phyloP scores from a whole-genome alignment of 2,888 invertebrate genomes.

The Psylliodes chrysocephalus region DNA sequence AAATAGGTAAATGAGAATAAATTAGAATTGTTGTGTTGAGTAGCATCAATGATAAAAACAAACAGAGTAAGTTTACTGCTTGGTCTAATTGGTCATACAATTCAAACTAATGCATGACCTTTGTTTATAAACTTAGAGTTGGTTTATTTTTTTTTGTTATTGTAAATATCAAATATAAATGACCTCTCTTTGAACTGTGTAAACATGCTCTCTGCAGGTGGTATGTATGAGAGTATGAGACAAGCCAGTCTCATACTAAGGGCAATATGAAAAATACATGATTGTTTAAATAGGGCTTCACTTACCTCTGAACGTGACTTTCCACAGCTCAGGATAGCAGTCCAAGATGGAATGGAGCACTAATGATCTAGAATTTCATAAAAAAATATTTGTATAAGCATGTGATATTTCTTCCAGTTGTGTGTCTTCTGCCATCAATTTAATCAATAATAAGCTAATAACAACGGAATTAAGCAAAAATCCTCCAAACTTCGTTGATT shows the following conservation, averaged over 20 bases:
- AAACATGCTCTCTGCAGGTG: conserved; percentile 14
- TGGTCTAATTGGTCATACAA: too few relatives aligned
- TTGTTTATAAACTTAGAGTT: background rate
- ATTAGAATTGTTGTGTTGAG: too few relatives aligned
- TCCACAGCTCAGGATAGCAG: conserved; percentile 46
- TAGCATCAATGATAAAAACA: too few relatives aligned
- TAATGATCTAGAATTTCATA: conserved; percentile 47
- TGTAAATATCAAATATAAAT: background rate
- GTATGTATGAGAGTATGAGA: background rate
- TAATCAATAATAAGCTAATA: conserved; percentile 44
- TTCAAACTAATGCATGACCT: background rate
- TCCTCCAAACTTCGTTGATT: conserved; percentile 7
- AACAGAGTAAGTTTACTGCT: too few relatives aligned
- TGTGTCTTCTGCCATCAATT: conserved; percentile 41
- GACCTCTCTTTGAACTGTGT: conserved; percentile 10
- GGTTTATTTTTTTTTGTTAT: background rate
- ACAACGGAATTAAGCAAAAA: conserved; percentile 13
- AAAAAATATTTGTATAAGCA: conserved; percentile 38
- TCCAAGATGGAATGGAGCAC: conserved; percentile 52
- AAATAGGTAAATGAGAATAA: too few relatives aligned
- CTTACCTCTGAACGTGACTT: conserved; percentile 54
- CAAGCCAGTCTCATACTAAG: background rate
- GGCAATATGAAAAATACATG: conserved; percentile 5
- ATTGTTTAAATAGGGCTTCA: conserved; percentile 19
- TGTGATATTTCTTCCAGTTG: conserved; percentile 36